phyloP scores from a whole-genome alignment of 2,888 invertebrate genomes.

The Tipula unca region DNA sequence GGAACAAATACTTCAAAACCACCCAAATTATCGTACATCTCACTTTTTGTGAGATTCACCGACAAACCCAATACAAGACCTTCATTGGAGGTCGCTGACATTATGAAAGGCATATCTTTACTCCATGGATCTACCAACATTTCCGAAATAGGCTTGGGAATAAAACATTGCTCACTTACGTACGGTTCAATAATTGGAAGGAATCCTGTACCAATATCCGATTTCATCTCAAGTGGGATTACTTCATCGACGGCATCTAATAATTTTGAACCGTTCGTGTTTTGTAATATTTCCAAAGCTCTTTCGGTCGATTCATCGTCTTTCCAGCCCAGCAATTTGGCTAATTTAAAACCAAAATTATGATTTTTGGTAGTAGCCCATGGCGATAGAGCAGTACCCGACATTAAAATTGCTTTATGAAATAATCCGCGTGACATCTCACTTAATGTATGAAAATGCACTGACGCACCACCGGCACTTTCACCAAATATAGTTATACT shows the following conservation, averaged over 20 bases:
- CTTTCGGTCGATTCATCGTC: conserved; percentile 31
- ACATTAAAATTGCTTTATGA: too few species aligned
- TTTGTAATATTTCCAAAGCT: too few species aligned
- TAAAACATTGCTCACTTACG: conserved; percentile 24
- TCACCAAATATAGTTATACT: too few species aligned
- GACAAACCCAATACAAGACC: conserved; percentile 28
- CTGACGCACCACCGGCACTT: conserved; percentile 27
- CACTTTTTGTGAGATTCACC: background rate
- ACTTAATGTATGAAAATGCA: conserved; percentile 44
- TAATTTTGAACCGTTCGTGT: conserved; percentile 33
- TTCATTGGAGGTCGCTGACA: conserved; percentile 40
- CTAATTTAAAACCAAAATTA: background rate
- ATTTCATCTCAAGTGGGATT: conserved; percentile 28
- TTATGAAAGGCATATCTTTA: conserved; percentile 34
- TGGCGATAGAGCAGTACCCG: conserved; percentile 26
- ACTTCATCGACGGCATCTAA: conserved; percentile 35
- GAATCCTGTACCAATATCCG: background rate
- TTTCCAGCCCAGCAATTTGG: conserved; percentile 34
- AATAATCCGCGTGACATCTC: conserved; percentile 29
- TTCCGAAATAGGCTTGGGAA: conserved; percentile 36
- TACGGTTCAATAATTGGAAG: conserved; percentile 37
- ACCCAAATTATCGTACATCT: background rate
- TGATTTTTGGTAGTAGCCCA: conserved; percentile 30
- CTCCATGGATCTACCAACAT: conserved; percentile 28
- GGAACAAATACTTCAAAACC: background rate